These are phyloP conservation scores for Coremacera marginata DNA, from an alignment of 2,888 invertebrate species.

Conservation along the genomic window DNA sequence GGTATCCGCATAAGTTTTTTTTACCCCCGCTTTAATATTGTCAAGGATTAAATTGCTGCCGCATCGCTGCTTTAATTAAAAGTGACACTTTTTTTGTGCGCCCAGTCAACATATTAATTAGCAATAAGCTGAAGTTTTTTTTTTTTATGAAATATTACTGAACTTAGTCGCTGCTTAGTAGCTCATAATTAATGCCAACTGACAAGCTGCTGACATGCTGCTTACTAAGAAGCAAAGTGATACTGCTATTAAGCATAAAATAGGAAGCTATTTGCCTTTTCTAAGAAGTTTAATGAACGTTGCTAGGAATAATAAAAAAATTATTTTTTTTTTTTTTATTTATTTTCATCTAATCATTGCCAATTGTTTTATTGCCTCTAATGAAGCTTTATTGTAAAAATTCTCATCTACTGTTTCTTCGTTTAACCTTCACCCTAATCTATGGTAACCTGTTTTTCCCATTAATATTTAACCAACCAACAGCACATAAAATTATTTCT, in stretches of 20 bases:
- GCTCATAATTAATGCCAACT: neutral
- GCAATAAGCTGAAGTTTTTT: constrained; percentile 13
- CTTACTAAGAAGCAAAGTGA: neutral
- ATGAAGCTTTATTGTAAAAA: neutral
- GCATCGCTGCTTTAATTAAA: constrained; percentile 24
- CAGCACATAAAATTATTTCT: constrained; percentile 1
- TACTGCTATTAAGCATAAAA: neutral
- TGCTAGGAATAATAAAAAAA: neutral
- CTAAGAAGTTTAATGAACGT: too few species aligned
- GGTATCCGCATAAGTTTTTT: neutral
- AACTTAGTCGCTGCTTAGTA: neutral
- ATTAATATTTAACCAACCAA: neutral
- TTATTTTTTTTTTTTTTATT: neutral
- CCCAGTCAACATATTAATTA: constrained; percentile 28
- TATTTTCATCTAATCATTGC: too few species aligned
- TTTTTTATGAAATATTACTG: neutral
- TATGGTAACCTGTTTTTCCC: neutral
- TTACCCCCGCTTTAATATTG: neutral
- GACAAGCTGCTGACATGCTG: neutral
- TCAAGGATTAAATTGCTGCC: neutral
- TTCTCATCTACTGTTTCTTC: neutral
- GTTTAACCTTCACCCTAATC: constrained; percentile 28
- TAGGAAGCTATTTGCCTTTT: neutral
- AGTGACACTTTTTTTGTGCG: constrained; percentile 18
- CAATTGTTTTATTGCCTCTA: too few species aligned